Conservation (phyloP, 2,888 invertebrate species). For the Eilema depressum region DNA sequence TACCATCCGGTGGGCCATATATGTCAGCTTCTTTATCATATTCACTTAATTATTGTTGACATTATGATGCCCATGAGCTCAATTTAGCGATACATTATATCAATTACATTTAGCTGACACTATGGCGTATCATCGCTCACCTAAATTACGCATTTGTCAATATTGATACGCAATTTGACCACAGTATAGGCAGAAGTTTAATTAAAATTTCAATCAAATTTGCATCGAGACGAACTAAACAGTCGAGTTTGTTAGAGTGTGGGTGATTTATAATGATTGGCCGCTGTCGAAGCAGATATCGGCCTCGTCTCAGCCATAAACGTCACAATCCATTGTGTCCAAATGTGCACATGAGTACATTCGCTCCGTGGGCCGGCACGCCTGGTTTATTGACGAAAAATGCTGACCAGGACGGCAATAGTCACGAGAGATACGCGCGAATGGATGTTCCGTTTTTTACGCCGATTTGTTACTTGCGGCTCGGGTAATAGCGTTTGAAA, state of each 20-base stretch:
- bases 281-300: conserved; percentile 57
- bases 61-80: neutral
- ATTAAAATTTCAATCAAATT: conserved; percentile 53
- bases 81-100: conserved; percentile 14
- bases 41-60: neutral
- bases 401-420: conserved; percentile 43
- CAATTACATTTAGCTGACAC: neutral
- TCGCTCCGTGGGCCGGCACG: conserved; percentile 45
- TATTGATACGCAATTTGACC: conserved; percentile 23
- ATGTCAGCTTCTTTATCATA: neutral
- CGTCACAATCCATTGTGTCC: conserved; percentile 55
- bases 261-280: conserved; percentile 57
- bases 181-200: conserved; percentile 42
- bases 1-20: neutral
- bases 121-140: conserved; percentile 11
- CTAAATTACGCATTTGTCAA: conserved; percentile 26
- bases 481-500: conserved; percentile 21
- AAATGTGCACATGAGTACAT: conserved; percentile 56
- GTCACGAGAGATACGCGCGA: conserved; percentile 27
- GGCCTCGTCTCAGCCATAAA: conserved; percentile 52
- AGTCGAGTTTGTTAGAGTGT: conserved; percentile 49
- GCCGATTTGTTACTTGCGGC: conserved; percentile 39
- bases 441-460: conserved; percentile 31
- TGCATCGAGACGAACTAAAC: conserved; percentile 54
- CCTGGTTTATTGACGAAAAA: conserved; percentile 54